phyloP scores from a whole-genome alignment of 2,888 invertebrate genomes.

The Ctena decussata region DNA sequence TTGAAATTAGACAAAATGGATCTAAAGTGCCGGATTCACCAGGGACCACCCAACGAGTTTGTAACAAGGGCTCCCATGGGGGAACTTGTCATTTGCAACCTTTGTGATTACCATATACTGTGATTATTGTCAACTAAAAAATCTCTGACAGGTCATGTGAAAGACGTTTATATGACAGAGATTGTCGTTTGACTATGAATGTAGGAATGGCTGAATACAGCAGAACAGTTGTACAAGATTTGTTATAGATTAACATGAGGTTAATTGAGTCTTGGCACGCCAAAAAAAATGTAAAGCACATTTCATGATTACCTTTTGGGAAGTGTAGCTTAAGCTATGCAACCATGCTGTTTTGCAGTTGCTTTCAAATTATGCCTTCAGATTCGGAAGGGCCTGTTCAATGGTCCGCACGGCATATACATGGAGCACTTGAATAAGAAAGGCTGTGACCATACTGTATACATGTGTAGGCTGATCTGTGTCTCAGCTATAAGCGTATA shows the following conservation, averaged over 20 bases:
- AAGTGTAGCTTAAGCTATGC: too few relatives aligned
- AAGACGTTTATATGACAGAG: not conserved
- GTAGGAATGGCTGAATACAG: not conserved
- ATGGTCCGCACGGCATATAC: too few relatives aligned
- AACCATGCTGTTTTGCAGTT: too few relatives aligned
- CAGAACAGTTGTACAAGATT: not conserved
- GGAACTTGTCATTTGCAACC: not conserved
- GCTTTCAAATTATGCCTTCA: too few relatives aligned
- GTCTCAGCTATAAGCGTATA: too few relatives aligned
- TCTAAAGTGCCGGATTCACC: not conserved
- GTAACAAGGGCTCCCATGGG: not conserved
- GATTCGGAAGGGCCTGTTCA: too few relatives aligned
- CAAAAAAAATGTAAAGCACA: too few relatives aligned
- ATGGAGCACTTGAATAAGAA: too few relatives aligned
- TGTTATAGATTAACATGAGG: not conserved
- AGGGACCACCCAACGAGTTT: not conserved
- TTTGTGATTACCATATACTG: not conserved
- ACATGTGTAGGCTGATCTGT: too few relatives aligned
- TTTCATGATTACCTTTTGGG: too few relatives aligned
- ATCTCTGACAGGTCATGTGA: not conserved
- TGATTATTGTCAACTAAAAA: slow-evolving; percentile 3
- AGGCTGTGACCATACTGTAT: too few relatives aligned
- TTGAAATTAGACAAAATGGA: slow-evolving; percentile 14
- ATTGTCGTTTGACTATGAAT: not conserved
- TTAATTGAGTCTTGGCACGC: too few relatives aligned